Conservation (phyloP, 2,113 vertebrate genomes). For the Siphamia tubifer region DNA sequence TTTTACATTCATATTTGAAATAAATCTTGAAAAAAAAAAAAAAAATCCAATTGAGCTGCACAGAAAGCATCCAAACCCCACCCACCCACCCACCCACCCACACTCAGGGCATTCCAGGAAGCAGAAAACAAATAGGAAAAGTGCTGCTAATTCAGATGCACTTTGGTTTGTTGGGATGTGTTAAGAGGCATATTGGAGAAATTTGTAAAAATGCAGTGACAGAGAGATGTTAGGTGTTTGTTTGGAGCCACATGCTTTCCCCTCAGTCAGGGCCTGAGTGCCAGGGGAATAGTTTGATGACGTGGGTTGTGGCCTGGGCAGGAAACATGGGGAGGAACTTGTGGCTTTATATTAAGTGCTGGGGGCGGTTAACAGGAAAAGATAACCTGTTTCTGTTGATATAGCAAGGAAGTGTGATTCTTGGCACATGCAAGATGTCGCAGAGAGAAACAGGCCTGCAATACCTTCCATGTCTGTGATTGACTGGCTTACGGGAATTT, state of each 20-base stretch:
- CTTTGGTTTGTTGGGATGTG: not conserved
- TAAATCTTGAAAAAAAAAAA: no score
- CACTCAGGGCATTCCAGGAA: slow-evolving; percentile 20
- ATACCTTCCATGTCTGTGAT: slow-evolving; percentile 41
- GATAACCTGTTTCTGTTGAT: slow-evolving; percentile 72
- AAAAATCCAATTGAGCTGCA: slow-evolving; percentile 8
- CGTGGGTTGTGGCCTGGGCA: slow-evolving; percentile 76
- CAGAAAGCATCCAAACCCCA: slow-evolving; percentile 15
- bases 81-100: no score
- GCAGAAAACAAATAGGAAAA: slow-evolving; percentile 23
- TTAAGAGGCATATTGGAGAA: not conserved
- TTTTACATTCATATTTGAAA: no score
- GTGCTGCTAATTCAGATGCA: slow-evolving; percentile 5
- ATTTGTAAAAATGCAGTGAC: not conserved
- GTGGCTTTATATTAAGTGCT: slow-evolving; percentile 81
- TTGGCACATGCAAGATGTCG: slow-evolving; percentile 53
- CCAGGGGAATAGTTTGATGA: slow-evolving; percentile 70
- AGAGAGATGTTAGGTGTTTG: slow-evolving; percentile 53
- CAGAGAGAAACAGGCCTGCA: slow-evolving; percentile 26
- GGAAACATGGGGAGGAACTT: slow-evolving; percentile 78
- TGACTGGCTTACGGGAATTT: slow-evolving; percentile 57
- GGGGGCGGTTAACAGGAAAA: slow-evolving; percentile 78
- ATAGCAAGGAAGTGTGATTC: slow-evolving; percentile 68
- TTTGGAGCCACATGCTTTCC: slow-evolving; percentile 51
- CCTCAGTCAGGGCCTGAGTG: slow-evolving; percentile 36